Evolutionary conservation across 1,140 invertebrate species (phyloP), one percentile per base, ranked within the genome.

Genomic region (Centruroides vittatus): DNA sequence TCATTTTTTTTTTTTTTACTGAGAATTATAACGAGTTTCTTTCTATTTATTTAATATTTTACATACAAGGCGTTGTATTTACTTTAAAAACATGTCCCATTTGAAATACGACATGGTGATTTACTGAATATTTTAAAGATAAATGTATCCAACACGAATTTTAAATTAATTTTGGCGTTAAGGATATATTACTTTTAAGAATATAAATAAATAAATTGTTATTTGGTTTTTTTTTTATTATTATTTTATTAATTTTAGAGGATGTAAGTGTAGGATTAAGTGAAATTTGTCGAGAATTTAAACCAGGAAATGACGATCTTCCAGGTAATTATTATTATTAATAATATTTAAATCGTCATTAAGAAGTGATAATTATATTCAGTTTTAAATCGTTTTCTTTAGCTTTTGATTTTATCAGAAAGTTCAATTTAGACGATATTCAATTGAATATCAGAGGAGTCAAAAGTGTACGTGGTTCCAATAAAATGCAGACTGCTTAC

Each of bases 401-500:
- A 65, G 69, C 62, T n/a, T 85, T 86, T 66, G 87, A 91, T 72
- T 82, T 90, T 47, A 88, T 91, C 59, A 79, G 84, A 47, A 82
- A 83, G 63, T 86, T 85, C 70, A 76, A 79, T 51, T 71, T 89
- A 63, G 87, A 89, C 70, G 69, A 81, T 10, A 68, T 80, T 4
- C 78, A 82, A 55, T 74, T 78, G 0, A 75, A 78, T 64, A 78
- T 79, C 65, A 78, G 80, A 0, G 84, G 84, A 0, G 78, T 89
- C 0, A 79, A 79, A 3, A 76, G 80, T 65, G 86, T 88, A 0
- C 74, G 78, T 58, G 88, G 88, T 3, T 86, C 86, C 0, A 84
- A 82, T 72, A 72, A 79, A 9, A 74, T 86, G 67, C 88, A 90
- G 73, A 85, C 81, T 4, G 87, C 86, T 0, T 90, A 86, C 70